Conservation (phyloP, 2,888 invertebrate species). For the Eucriotettix oculatus region DNA sequence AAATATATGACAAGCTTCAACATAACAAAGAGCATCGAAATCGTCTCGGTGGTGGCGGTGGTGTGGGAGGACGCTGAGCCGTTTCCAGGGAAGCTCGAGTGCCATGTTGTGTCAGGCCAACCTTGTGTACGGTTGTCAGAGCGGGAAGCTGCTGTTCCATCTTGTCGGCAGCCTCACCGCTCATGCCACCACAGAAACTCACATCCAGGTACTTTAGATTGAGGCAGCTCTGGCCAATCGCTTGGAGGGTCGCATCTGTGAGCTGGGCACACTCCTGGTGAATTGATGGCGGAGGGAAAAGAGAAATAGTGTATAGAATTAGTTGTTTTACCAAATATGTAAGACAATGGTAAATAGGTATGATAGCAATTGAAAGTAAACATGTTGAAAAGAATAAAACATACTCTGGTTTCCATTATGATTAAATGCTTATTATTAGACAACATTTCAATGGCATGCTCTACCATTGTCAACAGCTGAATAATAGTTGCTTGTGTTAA, state of each 20-base stretch:
- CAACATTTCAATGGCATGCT: no score
- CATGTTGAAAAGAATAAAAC: no score
- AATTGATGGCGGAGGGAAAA: constrained; percentile 7
- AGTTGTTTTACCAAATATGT: no score
- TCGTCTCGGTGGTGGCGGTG: constrained; percentile 1
- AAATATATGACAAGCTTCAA: background rate
- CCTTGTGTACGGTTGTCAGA: constrained; percentile 6
- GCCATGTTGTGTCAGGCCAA: background rate
- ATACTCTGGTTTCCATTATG: no score
- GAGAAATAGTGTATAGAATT: no score
- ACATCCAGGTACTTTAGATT: constrained; percentile 40
- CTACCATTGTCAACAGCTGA: no score
- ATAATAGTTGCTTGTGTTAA: no score
- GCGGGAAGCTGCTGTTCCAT: constrained; percentile 5
- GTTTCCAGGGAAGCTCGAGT: no score
- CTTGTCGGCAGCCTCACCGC: constrained; percentile 11
- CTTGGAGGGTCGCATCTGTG: constrained; percentile 37
- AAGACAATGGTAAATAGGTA: no score
- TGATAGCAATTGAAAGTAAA: no score
- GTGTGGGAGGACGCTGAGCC: background rate
- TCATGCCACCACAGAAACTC: constrained; percentile 23
- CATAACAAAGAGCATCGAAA: background rate
- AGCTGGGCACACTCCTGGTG: constrained; percentile 43
- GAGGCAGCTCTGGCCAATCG: constrained; percentile 31
- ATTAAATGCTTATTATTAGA: no score